Percentiles rank a stretch among this genome's conserved stretches.
These are phyloP conservation scores for Clistopyga incitator DNA, from an alignment of 2,888 invertebrate species.

Conservation along the genomic window DNA sequence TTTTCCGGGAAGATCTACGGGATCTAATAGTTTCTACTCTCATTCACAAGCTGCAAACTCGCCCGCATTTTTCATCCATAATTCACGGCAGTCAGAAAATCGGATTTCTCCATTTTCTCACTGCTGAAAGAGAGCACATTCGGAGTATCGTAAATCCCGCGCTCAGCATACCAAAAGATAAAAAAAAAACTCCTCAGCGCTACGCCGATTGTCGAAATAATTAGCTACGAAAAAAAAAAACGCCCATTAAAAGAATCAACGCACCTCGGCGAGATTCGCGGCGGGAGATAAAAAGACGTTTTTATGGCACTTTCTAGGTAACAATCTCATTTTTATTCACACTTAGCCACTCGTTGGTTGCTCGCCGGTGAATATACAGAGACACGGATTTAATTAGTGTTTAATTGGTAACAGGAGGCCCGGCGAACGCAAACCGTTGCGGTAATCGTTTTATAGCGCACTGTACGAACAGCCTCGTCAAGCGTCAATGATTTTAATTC, in stretches of 20 bases:
- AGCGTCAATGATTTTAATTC: conserved; percentile 75
- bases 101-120: conserved; percentile 4
- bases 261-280: conserved; percentile 33
- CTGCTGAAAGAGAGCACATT: neutral
- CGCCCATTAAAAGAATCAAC: conserved; percentile 34
- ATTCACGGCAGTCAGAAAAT: neutral
- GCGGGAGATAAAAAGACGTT: conserved; percentile 33
- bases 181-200: neutral
- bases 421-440: conserved; percentile 60
- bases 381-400: conserved; percentile 77
- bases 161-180: neutral
- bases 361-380: conserved; percentile 30
- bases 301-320: conserved; percentile 53
- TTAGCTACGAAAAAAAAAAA: conserved; percentile 47
- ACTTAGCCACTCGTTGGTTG: conserved; percentile 23
- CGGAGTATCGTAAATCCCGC: conserved; percentile 1
- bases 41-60: neutral
- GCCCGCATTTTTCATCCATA: neutral
- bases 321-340: conserved; percentile 61
- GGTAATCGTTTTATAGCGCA: conserved; percentile 42
- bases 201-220: conserved; percentile 47
- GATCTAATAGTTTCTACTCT: neutral
- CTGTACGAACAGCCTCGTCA: conserved; percentile 43
- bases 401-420: conserved; percentile 70
- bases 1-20: neutral